Evolutionary conservation across 2,113 vertebrate genomes (phyloP).

Genomic region (Paratilapia polleni): DNA sequence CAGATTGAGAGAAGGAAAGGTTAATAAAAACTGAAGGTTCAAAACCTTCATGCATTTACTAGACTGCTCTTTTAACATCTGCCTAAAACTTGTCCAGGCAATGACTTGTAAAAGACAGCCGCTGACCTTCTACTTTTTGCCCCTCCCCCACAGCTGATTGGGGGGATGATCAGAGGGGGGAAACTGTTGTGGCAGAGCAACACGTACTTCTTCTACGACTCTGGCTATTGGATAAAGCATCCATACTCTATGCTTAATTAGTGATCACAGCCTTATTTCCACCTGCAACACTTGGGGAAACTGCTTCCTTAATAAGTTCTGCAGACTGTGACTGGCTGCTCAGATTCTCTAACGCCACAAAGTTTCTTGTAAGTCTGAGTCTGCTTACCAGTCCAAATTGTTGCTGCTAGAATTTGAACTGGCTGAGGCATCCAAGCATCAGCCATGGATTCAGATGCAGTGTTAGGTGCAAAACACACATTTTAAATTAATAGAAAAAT

Average conservation of each 20-base stretch:
- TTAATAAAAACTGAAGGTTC: no score
- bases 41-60: neutral
- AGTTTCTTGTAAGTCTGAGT: neutral
- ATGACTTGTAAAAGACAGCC: neutral
- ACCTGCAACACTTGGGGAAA: neutral
- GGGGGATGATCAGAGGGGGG: no score
- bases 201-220: neutral
- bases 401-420: neutral
- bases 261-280: neutral
- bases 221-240: neutral
- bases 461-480: neutral
- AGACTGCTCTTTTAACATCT: neutral
- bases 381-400: neutral
- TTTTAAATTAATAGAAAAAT: neutral
- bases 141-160: no score
- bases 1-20: no score
- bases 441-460: neutral
- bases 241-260: neutral
- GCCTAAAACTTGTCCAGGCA: neutral
- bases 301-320: neutral
- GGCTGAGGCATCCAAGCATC: neutral
- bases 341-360: neutral
- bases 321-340: neutral
- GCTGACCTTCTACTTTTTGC: neutral
- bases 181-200: no score